phyloP scores from a whole-genome alignment of 2,797 vertebrate species.

The Amblyopsis hoosieri region DNA sequence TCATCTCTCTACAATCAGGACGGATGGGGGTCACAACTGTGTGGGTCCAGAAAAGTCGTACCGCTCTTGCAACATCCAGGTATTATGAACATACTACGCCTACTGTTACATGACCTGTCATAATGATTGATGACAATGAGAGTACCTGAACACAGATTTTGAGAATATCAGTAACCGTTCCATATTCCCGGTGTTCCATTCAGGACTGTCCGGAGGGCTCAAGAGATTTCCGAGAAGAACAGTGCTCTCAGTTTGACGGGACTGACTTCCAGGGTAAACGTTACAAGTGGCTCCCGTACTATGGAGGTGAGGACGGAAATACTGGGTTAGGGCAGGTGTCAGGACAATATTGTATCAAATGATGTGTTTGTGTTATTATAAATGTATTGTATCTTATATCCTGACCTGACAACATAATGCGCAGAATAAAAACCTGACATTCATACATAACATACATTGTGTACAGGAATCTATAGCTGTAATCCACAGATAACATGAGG shows the following conservation, averaged over 20 bases:
- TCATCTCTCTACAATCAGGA: constrained; percentile 66
- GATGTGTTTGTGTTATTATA: no score
- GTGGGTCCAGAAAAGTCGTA: constrained; percentile 86
- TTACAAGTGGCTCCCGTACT: constrained; percentile 93
- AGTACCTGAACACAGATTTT: background rate
- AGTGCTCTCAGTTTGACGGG: constrained; percentile 89
- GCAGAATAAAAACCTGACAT: no score
- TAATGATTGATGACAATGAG: background rate
- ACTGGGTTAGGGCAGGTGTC: no score
- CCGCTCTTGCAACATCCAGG: constrained; percentile 89
- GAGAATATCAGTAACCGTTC: no score
- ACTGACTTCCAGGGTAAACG: constrained; percentile 87
- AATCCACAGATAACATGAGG: no score
- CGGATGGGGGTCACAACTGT: constrained; percentile 87
- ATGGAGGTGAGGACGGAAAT: constrained; percentile 80
- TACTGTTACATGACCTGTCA: background rate
- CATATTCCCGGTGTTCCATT: background rate
- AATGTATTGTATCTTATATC: no score
- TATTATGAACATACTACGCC: constrained; percentile 41
- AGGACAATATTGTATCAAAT: no score
- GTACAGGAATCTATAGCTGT: no score
- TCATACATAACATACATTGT: no score
- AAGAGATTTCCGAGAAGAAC: constrained; percentile 90
- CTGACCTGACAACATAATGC: no score
- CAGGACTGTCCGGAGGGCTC: constrained; percentile 90